phyloP scores from a whole-genome alignment of 2,797 vertebrate species.

The Ibycter americanus region DNA sequence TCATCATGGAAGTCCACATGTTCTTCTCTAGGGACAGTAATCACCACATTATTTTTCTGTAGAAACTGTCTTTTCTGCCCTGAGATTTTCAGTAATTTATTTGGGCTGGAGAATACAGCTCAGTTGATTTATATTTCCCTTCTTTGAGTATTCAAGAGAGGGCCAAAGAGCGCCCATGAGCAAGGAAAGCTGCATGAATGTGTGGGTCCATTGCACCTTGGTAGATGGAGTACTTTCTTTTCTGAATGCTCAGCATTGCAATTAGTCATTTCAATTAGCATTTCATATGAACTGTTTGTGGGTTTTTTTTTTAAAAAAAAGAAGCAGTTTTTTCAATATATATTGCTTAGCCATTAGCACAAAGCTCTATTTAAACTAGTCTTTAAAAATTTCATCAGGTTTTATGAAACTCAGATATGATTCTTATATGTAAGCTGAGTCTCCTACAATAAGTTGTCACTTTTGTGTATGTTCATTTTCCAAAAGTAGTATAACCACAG shows the following conservation, averaged over 20 bases:
- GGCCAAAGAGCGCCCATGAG: neutral
- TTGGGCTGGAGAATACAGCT: neutral
- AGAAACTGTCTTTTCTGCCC: neutral
- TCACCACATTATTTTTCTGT: neutral
- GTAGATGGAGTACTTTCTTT: neutral
- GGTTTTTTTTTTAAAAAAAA: neutral
- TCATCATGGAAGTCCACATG: neutral
- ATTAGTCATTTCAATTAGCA: neutral
- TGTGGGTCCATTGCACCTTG: neutral
- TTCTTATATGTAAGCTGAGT: neutral
- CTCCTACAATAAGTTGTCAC: neutral
- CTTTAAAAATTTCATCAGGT: neutral
- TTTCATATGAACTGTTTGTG: neutral
- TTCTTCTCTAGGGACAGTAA: neutral
- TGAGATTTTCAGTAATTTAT: neutral
- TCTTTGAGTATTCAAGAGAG: neutral
- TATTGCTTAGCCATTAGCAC: neutral
- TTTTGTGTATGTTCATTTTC: neutral
- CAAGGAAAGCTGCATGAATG: neutral
- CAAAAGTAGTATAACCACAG: neutral
- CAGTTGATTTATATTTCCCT: neutral
- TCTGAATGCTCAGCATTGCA: neutral
- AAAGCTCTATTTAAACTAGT: neutral
- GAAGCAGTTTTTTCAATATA: neutral
- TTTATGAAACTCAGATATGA: neutral